These are phyloP conservation scores for Corynorhinus townsendii DNA, from an alignment of 2,113 vertebrate genomes.

Conservation along the genomic window DNA sequence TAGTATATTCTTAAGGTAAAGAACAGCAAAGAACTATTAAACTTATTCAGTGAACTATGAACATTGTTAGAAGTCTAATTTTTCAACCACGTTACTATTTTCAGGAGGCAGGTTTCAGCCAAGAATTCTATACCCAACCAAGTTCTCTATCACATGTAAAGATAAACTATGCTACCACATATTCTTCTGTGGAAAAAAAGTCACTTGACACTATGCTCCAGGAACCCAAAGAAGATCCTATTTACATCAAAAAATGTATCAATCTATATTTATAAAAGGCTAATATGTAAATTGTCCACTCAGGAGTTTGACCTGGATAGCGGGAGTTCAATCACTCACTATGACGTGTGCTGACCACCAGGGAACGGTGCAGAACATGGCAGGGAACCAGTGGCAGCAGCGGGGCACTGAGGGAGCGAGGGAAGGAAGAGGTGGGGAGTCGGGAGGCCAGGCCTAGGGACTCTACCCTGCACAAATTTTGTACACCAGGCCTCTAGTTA, in stretches of 20 bases:
- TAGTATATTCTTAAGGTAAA: conserved; percentile 1
- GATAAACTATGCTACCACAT: neutral
- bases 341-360: too few relatives aligned
- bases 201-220: neutral
- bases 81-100: conserved; percentile 23
- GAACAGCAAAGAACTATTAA: neutral
- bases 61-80: neutral
- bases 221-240: neutral
- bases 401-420: too few relatives aligned
- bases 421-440: too few relatives aligned
- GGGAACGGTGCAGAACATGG: too few relatives aligned
- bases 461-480: too few relatives aligned
- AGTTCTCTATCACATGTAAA: neutral
- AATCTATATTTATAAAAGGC: too few relatives aligned
- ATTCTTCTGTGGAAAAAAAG: neutral
- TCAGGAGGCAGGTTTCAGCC: neutral
- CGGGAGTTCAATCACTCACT: too few relatives aligned
- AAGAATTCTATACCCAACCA: conserved; percentile 3
- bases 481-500: neutral
- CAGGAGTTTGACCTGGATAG: too few relatives aligned
- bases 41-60: neutral
- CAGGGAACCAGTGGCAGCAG: too few relatives aligned
- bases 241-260: neutral
- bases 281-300: too few relatives aligned
- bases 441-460: too few relatives aligned